Percentiles rank a stretch among this genome's conserved stretches.
phyloP scores from a whole-genome alignment of 2,888 invertebrate genomes.

The Ecdyonurus torrentis region DNA sequence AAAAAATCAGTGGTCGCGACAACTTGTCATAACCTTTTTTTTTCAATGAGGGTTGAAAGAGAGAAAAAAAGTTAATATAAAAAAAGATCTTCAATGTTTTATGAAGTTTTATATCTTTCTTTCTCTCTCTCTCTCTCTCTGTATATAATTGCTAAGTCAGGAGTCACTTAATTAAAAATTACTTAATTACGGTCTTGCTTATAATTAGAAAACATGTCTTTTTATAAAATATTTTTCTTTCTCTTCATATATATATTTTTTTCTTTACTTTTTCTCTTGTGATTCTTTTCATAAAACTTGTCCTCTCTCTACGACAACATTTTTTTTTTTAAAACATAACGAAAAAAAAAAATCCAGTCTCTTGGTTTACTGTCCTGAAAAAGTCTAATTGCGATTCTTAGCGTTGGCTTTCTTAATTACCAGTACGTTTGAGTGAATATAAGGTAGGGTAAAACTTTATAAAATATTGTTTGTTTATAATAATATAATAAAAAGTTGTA shows the following conservation, averaged over 20 bases:
- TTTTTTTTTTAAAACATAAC: too few species aligned
- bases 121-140: too few species aligned
- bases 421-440: too few species aligned
- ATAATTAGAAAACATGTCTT: constrained; percentile 37
- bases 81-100: neutral
- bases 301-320: neutral
- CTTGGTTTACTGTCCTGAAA: neutral
- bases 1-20: neutral
- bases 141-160: constrained; percentile 14
- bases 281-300: neutral
- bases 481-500: too few species aligned
- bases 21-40: too few species aligned
- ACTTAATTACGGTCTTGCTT: constrained; percentile 48
- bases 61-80: neutral
- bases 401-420: constrained; percentile 5
- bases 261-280: neutral
- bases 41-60: too few species aligned
- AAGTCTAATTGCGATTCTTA: constrained; percentile 8
- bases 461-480: too few species aligned
- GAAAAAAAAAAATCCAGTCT: too few species aligned
- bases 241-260: neutral
- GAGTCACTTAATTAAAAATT: constrained; percentile 44
- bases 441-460: too few species aligned
- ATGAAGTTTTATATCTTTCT: too few species aligned
- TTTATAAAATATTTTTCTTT: constrained; percentile 11